These are phyloP conservation scores for Dorcus parallelipipedus DNA, from an alignment of 2,888 invertebrate genomes.

Conservation along the genomic window DNA sequence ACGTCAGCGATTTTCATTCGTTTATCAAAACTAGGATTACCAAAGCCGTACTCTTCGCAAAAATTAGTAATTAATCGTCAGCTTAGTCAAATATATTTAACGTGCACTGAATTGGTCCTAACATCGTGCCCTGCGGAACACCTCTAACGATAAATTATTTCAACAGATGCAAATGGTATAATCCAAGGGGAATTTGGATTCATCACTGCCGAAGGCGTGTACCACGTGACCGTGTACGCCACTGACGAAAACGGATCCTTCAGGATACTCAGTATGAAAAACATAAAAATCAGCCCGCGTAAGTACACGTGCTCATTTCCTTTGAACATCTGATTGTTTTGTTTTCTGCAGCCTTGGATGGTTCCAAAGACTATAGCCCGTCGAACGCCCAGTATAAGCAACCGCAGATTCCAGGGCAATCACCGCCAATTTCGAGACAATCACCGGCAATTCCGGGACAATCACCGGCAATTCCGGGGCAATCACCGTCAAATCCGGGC, in stretches of 20 bases:
- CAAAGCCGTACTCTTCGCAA: too few relatives aligned
- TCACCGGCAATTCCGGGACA: too few relatives aligned
- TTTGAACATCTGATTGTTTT: neutral
- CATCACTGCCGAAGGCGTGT: conserved; percentile 77
- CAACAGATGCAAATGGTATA: conserved; percentile 68
- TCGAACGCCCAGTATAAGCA: neutral
- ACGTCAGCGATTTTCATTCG: neutral
- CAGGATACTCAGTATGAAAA: conserved; percentile 73
- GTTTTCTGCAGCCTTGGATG: conserved; percentile 27
- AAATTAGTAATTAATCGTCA: too few relatives aligned
- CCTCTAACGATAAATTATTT: neutral
- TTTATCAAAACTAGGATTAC: neutral
- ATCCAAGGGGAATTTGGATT: conserved; percentile 82
- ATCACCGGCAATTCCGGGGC: too few relatives aligned
- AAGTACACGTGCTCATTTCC: conserved; percentile 41
- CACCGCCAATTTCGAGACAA: too few relatives aligned
- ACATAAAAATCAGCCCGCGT: conserved; percentile 61
- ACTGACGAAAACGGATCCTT: conserved; percentile 78
- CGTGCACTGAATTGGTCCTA: too few relatives aligned
- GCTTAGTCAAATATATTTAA: too few relatives aligned
- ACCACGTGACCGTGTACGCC: conserved; percentile 78
- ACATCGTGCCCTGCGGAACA: neutral
- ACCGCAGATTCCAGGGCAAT: too few relatives aligned
- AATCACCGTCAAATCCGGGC: too few relatives aligned
- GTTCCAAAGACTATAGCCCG: conserved; percentile 18